Percentiles rank a stretch among this genome's conserved stretches.
Evolutionary conservation across 1,140 invertebrate genomes (phyloP).

Genomic region (Pseudomyrmex gracilis): DNA sequence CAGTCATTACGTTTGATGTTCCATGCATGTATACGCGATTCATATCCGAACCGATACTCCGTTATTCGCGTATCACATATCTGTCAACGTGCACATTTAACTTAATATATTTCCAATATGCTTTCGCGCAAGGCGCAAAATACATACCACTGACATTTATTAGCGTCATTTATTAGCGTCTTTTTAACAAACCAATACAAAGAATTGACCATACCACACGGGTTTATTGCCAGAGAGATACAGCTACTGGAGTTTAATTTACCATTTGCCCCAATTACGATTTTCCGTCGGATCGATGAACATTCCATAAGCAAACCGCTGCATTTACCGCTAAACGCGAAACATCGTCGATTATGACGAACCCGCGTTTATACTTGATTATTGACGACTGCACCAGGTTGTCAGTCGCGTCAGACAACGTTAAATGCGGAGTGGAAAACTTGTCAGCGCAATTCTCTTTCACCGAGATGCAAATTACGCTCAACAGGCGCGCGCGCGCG

Average conservation of each 20-base stretch:
- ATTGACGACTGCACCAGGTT: slow-evolving; percentile 2
- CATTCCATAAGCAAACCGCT: background rate
- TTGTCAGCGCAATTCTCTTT: background rate
- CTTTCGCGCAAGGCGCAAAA: background rate
- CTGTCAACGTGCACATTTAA: background rate
- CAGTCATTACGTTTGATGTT: background rate
- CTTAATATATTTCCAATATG: background rate
- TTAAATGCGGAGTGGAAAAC: background rate
- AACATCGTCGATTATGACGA: background rate
- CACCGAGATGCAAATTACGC: slow-evolving; percentile 30
- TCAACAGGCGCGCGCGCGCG: slow-evolving; percentile 8
- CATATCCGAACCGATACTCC: background rate
- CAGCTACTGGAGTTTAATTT: background rate
- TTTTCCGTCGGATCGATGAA: background rate
- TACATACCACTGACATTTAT: background rate
- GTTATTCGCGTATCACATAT: background rate
- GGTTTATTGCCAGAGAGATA: background rate
- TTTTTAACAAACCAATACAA: background rate
- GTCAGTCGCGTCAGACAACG: background rate
- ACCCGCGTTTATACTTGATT: background rate
- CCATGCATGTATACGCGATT: slow-evolving; percentile 17
- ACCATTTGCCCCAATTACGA: background rate
- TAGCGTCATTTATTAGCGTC: too few species aligned
- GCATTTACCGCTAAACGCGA: background rate
- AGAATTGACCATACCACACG: too few species aligned